phyloP scores from a whole-genome alignment of 2,888 invertebrate species.

The Cacoxenus indagator region DNA sequence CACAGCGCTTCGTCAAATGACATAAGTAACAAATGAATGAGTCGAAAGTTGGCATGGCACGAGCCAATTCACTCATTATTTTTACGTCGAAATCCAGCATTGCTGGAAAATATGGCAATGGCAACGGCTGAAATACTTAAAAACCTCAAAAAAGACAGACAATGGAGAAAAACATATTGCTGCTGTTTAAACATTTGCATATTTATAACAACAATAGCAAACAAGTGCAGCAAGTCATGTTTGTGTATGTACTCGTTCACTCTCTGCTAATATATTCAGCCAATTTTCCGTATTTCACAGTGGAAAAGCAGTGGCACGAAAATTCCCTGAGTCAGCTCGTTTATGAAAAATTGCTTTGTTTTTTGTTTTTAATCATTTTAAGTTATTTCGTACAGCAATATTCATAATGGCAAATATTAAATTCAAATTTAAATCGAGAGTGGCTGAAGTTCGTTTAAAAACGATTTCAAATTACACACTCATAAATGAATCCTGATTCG shows the following conservation, averaged over 20 bases:
- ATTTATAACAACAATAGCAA: background rate
- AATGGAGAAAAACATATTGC: background rate
- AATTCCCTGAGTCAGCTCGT: background rate
- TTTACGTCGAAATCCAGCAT: background rate
- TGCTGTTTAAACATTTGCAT: background rate
- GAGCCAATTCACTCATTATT: background rate
- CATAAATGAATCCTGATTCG: no score
- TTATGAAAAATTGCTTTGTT: background rate
- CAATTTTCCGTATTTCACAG: background rate
- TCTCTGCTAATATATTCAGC: background rate
- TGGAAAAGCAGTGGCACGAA: slow-evolving; percentile 1
- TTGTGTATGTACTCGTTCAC: background rate
- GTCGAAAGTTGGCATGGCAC: background rate
- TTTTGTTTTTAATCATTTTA: background rate
- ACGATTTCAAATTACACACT: no score
- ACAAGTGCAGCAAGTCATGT: background rate
- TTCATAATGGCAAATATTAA: background rate
- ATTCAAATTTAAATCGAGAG: background rate
- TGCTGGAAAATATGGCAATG: background rate
- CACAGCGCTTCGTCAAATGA: no score
- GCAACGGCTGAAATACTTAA: background rate
- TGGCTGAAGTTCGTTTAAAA: no score
- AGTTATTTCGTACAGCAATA: background rate
- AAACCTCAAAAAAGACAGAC: no score
- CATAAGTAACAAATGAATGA: background rate